These are phyloP conservation scores for Pangasius djambal DNA, from an alignment of 2,797 vertebrate species.

Conservation along the genomic window DNA sequence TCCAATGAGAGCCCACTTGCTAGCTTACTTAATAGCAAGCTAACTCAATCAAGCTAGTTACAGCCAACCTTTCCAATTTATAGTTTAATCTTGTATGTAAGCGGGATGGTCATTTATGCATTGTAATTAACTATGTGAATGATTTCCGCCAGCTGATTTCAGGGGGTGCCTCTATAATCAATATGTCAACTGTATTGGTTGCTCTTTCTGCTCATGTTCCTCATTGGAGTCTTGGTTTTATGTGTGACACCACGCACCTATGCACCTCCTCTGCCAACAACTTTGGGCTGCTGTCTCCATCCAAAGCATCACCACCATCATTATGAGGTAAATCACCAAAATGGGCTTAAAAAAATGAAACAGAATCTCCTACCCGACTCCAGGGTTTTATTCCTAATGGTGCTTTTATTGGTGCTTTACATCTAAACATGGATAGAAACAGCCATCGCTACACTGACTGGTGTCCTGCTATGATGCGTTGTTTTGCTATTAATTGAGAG, in stretches of 20 bases:
- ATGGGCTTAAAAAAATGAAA: conserved; percentile 15
- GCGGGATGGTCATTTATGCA: not conserved
- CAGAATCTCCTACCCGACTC: conserved; percentile 50
- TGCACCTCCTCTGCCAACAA: conserved; percentile 70
- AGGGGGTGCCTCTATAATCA: not conserved
- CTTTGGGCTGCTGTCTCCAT: not conserved
- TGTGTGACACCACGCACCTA: conserved; percentile 55
- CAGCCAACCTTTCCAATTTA: not conserved
- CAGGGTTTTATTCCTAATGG: conserved; percentile 75
- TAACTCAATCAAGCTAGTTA: not conserved
- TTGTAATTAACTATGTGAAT: not conserved
- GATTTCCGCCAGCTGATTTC: not conserved
- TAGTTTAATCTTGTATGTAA: not conserved
- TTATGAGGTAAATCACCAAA: conserved; percentile 8
- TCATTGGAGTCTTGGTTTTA: conserved; percentile 3
- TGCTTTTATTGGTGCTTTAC: conserved; percentile 81
- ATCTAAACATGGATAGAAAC: conserved; percentile 55
- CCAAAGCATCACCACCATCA: not conserved
- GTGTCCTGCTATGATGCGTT: conserved; percentile 14
- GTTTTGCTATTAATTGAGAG: conserved; percentile 18
- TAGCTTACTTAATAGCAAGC: not conserved
- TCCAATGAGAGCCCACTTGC: not conserved
- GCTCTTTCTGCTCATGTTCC: conserved; percentile 21
- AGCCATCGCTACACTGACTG: conserved; percentile 59
- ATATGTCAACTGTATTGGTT: not conserved